Base-by-base conservation (phyloP, 2,113 vertebrate genomes). In the Bufo gargarizans region DNA sequence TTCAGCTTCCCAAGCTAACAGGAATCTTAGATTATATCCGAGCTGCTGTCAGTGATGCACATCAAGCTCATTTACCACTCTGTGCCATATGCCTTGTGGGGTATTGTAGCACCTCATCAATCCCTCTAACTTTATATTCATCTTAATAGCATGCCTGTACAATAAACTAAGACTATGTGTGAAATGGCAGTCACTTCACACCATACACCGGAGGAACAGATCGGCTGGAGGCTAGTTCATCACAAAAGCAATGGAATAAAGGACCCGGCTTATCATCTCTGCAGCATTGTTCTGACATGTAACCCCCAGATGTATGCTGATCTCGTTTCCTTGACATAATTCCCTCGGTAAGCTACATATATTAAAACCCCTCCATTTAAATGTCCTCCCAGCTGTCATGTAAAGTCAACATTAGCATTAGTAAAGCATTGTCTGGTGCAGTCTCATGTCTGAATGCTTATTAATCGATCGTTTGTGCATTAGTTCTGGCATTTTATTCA, bases 381-480 rank as follows among this genome's bases (percentile, higher is more conserved):
- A 58, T 59, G 78, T 59, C 33, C 55, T 22, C 78, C 78, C 78
- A 81, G 78, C 78, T 81, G 78, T 81, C 78, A 81, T 61, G 56
- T 59, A 81, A 81, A 81, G 61, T 61, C 56, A 61, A 45, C 55
- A 81, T 81, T 81, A 61, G 78, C 55, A 81, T 81, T 81, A 45
- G 78, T 45, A 81, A 81, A 59, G 78, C 78, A 81, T 58, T 81
- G 55, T 61, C 78, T 61, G 4, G 78, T 33, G 11, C 55, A 43
- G 45, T 59, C 72, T 19, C 45, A 47, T 74, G 43, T 74, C 71
- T 45, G 67, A 71, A 71, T 33, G 43, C 13, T 14, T 45, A 45
- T 16, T 72, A 76, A 20, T 50, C 10, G 17, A 76, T 49, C 47
- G 43, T 74, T 74, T 74, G 19, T 49, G 45, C 45, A 19, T 76